Percentiles rank a stretch among this genome's conserved stretches.
Evolutionary conservation across 1,140 invertebrate species (phyloP).

Genomic region (Drosophila athabasca): DNA sequence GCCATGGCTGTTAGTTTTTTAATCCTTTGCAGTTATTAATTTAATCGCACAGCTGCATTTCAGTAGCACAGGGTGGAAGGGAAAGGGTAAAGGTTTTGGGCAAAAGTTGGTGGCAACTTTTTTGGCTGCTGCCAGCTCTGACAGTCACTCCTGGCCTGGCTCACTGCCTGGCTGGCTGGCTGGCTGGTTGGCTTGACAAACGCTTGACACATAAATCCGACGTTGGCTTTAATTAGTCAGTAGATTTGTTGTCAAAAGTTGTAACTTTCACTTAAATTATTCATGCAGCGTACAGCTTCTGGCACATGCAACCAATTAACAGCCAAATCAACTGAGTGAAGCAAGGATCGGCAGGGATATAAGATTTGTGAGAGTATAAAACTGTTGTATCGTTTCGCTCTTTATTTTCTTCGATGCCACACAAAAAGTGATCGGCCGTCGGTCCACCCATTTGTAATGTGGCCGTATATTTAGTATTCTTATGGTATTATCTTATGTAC

Average conservation of each 20-base stretch:
- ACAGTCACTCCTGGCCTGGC: slow-evolving; percentile 28
- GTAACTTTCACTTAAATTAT: slow-evolving; percentile 57
- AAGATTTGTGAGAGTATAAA: no score
- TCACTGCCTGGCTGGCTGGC: slow-evolving; percentile 8
- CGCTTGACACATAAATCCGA: slow-evolving; percentile 69
- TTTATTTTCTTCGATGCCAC: no score
- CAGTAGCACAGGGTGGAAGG: slow-evolving; percentile 14
- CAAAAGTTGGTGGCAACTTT: slow-evolving; percentile 39
- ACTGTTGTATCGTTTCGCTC: no score
- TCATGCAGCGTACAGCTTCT: slow-evolving; percentile 29
- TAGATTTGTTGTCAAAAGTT: slow-evolving; percentile 52
- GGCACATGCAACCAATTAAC: slow-evolving; percentile 21
- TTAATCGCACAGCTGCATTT: slow-evolving; percentile 80
- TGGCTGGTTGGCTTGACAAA: slow-evolving; percentile 46
- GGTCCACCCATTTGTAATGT: no score
- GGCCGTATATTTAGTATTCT: no score
- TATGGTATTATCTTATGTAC: no score
- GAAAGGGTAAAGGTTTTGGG: not conserved
- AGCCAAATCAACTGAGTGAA: slow-evolving; percentile 17
- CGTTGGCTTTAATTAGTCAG: slow-evolving; percentile 72
- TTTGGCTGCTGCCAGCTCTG: slow-evolving; percentile 29
- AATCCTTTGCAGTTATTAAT: slow-evolving; percentile 81
- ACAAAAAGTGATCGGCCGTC: no score
- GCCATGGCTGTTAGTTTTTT: slow-evolving; percentile 76
- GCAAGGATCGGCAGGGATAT: not conserved